A percentile compares a stretch with the other conserved stretches of the same genome.
These are phyloP conservation scores for Eupristina koningsbergeri DNA, from an alignment of 1,140 invertebrate species.

Conservation along the genomic window DNA sequence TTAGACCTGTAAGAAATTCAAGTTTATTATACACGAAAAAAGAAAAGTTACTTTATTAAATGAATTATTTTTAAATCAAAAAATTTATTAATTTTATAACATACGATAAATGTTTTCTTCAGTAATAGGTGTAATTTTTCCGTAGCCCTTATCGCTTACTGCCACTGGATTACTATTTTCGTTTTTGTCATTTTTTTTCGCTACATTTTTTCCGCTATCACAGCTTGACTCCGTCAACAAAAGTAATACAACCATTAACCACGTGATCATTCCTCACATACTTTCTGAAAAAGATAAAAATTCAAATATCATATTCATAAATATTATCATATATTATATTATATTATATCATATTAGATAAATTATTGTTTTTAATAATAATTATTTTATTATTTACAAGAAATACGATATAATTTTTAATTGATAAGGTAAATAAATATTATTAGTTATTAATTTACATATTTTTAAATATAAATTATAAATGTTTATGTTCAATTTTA, in stretches of 20 bases:
- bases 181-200: conserved; percentile 64
- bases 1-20: conserved; percentile 70
- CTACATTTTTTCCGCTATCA: conserved; percentile 66
- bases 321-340: too few species aligned
- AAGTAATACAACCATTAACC: conserved; percentile 73
- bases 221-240: conserved; percentile 72
- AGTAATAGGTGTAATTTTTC: conserved; percentile 48
- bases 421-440: too few species aligned
- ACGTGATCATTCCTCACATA: conserved; percentile 75
- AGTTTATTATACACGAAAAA: background rate
- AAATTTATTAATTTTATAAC: conserved; percentile 49
- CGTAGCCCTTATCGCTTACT: conserved; percentile 3
- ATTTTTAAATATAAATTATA: too few species aligned
- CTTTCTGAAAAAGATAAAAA: conserved; percentile 62
- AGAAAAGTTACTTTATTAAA: background rate
- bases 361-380: too few species aligned
- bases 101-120: conserved; percentile 72
- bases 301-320: background rate
- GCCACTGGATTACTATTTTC: conserved; percentile 56
- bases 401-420: too few species aligned
- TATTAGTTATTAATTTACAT: too few species aligned
- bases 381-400: too few species aligned
- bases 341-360: too few species aligned
- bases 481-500: too few species aligned
- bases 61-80: too few species aligned